Evolutionary conservation across 2,888 invertebrate genomes (phyloP).

Genomic region (Lasioglossum leucozonium): DNA sequence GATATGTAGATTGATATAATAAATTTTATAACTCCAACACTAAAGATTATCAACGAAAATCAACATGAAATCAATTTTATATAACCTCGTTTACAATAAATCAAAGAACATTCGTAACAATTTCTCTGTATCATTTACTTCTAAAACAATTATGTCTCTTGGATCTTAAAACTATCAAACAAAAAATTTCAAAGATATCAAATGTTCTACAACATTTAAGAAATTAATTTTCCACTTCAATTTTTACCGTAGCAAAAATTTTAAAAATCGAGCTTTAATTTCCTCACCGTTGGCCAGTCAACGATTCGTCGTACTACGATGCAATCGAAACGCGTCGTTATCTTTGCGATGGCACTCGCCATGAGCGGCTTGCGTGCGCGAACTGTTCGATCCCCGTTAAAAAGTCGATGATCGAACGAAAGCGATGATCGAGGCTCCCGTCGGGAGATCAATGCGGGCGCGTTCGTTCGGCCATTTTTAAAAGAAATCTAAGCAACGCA

Average conservation of each 20-base stretch:
- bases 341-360: conserved; percentile 54
- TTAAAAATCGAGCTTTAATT: background rate
- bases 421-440: conserved; percentile 59
- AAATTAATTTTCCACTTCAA: background rate
- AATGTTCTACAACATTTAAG: background rate
- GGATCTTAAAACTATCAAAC: background rate
- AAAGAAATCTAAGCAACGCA: conserved; percentile 35
- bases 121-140: background rate
- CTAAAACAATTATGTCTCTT: background rate
- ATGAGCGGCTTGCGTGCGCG: conserved; percentile 36
- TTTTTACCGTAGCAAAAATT: background rate
- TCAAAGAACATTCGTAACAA: background rate
- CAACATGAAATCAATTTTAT: background rate
- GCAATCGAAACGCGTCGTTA: conserved; percentile 35
- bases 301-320: conserved; percentile 49
- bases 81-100: background rate
- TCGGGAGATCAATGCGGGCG: conserved; percentile 55
- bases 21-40: background rate
- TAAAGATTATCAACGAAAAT: background rate
- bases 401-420: conserved; percentile 57
- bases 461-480: conserved; percentile 52
- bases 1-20: background rate
- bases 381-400: conserved; percentile 44
- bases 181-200: background rate
- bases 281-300: conserved; percentile 30